phyloP scores from a whole-genome alignment of 2,797 vertebrate genomes.

The Eurystomus glaucurus region DNA sequence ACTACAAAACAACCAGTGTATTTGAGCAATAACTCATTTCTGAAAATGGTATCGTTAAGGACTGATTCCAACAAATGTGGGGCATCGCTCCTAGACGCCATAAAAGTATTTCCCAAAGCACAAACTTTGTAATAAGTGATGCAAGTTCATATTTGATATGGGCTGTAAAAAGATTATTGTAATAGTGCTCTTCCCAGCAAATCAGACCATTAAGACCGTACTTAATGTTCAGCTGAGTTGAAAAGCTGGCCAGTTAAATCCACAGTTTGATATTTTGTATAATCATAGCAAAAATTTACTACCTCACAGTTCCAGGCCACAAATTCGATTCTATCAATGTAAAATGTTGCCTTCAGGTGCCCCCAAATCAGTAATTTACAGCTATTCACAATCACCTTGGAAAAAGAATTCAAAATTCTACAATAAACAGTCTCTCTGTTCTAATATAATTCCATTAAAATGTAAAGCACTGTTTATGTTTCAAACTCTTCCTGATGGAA shows the following conservation, averaged over 20 bases:
- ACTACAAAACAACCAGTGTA: slow-evolving; percentile 57
- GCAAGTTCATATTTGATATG: slow-evolving; percentile 66
- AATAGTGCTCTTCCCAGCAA: slow-evolving; percentile 74
- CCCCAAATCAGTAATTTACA: neutral
- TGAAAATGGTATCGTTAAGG: slow-evolving; percentile 65
- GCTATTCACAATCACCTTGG: neutral
- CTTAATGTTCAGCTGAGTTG: slow-evolving; percentile 68
- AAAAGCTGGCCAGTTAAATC: slow-evolving; percentile 73
- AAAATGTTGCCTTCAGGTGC: slow-evolving; percentile 21
- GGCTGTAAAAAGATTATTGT: slow-evolving; percentile 74
- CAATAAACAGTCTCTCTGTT: neutral
- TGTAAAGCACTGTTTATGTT: neutral
- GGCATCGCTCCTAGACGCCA: slow-evolving; percentile 26
- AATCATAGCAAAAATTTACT: slow-evolving; percentile 68
- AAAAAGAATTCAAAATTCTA: neutral
- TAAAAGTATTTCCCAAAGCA: slow-evolving; percentile 76
- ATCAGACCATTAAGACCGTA: slow-evolving; percentile 77
- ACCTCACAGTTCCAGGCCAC: slow-evolving; percentile 35
- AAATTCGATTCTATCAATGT: slow-evolving; percentile 49
- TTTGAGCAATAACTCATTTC: slow-evolving; percentile 72
- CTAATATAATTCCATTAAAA: neutral
- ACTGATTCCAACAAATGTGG: slow-evolving; percentile 71
- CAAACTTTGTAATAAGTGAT: slow-evolving; percentile 70
- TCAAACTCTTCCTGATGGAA: neutral
- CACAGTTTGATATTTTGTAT: slow-evolving; percentile 40